Conservation (phyloP, 2,797 vertebrate species). For the Diceros bicornis region DNA sequence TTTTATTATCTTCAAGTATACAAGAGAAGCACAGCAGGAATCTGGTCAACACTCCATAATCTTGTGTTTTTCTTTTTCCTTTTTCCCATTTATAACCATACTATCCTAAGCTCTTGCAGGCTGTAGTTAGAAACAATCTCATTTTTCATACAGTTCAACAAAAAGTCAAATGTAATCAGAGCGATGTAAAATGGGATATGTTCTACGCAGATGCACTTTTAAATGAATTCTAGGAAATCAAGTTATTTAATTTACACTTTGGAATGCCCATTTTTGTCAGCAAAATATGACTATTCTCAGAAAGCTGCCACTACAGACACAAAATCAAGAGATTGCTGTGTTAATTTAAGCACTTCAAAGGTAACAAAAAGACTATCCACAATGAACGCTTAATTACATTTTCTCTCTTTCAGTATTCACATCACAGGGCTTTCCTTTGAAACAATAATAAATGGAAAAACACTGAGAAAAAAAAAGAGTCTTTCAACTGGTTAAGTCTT, state of each 20-base stretch:
- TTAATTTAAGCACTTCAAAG: conserved; percentile 78
- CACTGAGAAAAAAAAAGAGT: neutral
- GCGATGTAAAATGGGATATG: conserved; percentile 56
- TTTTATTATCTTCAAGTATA: conserved; percentile 54
- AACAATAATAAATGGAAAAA: conserved; percentile 64
- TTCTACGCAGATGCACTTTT: conserved; percentile 72
- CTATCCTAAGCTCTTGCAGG: conserved; percentile 6
- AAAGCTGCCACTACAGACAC: conserved; percentile 33
- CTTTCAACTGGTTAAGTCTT: conserved; percentile 64
- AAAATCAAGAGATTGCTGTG: conserved; percentile 76
- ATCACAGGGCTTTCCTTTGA: conserved; percentile 67
- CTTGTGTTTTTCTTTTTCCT: neutral
- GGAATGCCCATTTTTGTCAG: conserved; percentile 71
- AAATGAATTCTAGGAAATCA: conserved; percentile 72
- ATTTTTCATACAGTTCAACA: conserved; percentile 73
- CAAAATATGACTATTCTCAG: conserved; percentile 72
- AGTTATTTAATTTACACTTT: conserved; percentile 81
- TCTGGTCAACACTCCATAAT: neutral
- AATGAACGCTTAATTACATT: conserved; percentile 80
- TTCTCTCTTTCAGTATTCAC: conserved; percentile 72
- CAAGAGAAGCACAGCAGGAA: conserved; percentile 18
- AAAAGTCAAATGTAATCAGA: conserved; percentile 79
- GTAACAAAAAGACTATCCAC: conserved; percentile 77
- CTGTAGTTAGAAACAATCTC: conserved; percentile 68
- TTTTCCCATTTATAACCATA: conserved; percentile 62